Evolutionary conservation across 2,888 invertebrate genomes (phyloP).

Genomic region (Brachypterus glaber): DNA sequence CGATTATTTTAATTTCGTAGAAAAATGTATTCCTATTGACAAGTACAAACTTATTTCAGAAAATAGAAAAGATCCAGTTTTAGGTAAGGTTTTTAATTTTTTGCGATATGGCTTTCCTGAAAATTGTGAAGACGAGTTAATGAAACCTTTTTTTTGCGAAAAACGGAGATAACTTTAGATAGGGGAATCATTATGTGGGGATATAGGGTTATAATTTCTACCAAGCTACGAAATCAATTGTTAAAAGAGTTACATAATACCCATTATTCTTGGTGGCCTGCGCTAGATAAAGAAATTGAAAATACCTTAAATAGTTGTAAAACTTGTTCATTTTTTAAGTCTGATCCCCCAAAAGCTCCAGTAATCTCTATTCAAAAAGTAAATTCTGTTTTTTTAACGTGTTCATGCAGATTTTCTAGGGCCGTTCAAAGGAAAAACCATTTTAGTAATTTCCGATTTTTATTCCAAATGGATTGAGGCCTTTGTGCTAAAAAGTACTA

Average conservation of each 20-base stretch:
- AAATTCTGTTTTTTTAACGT: too few species aligned
- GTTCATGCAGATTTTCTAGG: too few species aligned
- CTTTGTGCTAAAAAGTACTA: constrained; percentile 17
- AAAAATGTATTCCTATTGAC: constrained; percentile 4
- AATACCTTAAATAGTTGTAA: constrained; percentile 20
- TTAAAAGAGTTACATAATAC: constrained; percentile 17
- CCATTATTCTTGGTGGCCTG: constrained; percentile 27
- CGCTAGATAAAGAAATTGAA: constrained; percentile 26
- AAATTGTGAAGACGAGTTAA: constrained; percentile 4
- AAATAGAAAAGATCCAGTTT: constrained; percentile 3
- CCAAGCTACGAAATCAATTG: constrained; percentile 11
- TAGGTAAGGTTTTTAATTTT: constrained; percentile 9
- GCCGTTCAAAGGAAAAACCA: too few species aligned
- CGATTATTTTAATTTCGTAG: constrained; percentile 9
- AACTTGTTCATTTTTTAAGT: constrained; percentile 23
- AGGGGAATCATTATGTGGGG: constrained; percentile 17
- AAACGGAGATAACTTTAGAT: constrained; percentile 10
- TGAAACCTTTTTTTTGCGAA: constrained; percentile 6
- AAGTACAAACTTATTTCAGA: constrained; percentile 3
- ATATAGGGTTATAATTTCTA: constrained; percentile 15
- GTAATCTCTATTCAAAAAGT: too few species aligned
- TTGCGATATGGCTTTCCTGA: constrained; percentile 8
- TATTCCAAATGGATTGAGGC: constrained; percentile 39
- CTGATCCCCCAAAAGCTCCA: constrained; percentile 26
- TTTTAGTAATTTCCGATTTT: too few species aligned